These are phyloP conservation scores for Pammene aurita DNA, from an alignment of 2,888 invertebrate species.

Conservation along the genomic window DNA sequence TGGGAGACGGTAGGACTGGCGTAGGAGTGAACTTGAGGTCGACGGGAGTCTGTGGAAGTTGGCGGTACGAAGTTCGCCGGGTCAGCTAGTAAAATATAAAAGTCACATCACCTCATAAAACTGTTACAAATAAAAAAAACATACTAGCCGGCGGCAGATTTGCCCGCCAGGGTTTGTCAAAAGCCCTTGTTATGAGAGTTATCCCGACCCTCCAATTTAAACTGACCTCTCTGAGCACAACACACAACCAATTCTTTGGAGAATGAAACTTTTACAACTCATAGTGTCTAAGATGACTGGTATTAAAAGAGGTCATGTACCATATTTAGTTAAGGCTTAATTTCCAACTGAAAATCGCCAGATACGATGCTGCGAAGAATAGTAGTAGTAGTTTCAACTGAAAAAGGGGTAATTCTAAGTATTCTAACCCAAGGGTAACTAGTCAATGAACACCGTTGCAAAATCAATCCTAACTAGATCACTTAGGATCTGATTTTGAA, in stretches of 20 bases:
- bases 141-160: constrained; percentile 38
- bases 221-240: neutral
- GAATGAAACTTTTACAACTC: neutral
- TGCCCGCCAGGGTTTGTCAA: constrained; percentile 56
- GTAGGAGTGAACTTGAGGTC: too few relatives aligned
- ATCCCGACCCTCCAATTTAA: constrained; percentile 48
- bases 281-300: neutral
- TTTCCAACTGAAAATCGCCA: neutral
- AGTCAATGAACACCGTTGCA: neutral
- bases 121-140: constrained; percentile 33
- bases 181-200: constrained; percentile 64
- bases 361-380: constrained; percentile 4
- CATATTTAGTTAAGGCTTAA: neutral
- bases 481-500: constrained; percentile 25
- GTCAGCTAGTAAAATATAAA: constrained; percentile 21
- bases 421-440: neutral
- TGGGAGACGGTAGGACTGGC: too few relatives aligned
- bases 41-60: too few relatives aligned
- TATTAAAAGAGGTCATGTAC: neutral
- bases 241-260: neutral
- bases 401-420: neutral
- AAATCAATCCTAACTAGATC: constrained; percentile 18
- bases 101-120: constrained; percentile 36
- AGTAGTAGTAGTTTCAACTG: neutral
- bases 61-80: too few relatives aligned